Conservation (phyloP, 1,140 invertebrate species). For the Nylanderia fulva region DNA sequence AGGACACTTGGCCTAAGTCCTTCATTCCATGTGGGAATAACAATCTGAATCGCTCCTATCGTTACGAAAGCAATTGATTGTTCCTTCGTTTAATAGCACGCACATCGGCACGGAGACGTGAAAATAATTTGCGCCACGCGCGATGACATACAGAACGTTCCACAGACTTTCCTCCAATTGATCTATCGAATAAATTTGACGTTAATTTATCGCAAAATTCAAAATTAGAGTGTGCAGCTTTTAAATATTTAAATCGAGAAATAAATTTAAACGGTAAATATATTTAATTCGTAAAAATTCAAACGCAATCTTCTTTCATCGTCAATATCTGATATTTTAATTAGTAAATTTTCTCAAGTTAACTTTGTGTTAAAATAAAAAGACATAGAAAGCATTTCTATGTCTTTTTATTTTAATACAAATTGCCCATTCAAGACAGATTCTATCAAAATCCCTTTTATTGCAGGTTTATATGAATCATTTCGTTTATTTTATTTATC, state of each 20-base stretch:
- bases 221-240: neutral
- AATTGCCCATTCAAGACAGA: neutral
- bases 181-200: neutral
- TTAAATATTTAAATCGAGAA: neutral
- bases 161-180: neutral
- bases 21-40: constrained; percentile 29
- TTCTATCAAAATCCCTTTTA: neutral
- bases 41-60: constrained; percentile 28
- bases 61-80: constrained; percentile 29
- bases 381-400: neutral
- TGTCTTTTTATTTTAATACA: too few relatives aligned
- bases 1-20: constrained; percentile 63
- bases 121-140: constrained; percentile 5
- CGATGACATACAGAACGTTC: neutral
- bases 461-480: neutral
- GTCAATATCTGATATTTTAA: neutral
- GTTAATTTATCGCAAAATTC: neutral
- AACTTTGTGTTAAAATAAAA: neutral
- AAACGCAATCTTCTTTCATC: neutral
- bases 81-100: constrained; percentile 24
- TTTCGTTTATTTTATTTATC: neutral
- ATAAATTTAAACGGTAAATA: too few relatives aligned
- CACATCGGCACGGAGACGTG: neutral
- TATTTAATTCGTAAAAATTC: neutral
- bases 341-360: neutral